These are phyloP conservation scores for Melozone crissalis DNA, from an alignment of 2,113 vertebrate genomes.

Conservation along the genomic window DNA sequence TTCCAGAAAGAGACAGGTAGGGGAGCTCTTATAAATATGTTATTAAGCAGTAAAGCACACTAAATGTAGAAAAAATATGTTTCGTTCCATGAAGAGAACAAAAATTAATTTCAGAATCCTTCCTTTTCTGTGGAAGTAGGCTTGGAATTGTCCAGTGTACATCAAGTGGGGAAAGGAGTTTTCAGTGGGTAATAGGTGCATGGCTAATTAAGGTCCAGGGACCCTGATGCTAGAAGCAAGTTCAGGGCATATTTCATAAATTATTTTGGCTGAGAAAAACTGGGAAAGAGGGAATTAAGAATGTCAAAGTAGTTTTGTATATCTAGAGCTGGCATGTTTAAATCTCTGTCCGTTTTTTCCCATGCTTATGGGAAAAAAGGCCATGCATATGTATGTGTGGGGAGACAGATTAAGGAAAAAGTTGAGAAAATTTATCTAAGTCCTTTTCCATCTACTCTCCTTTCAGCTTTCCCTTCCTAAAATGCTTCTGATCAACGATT, in stretches of 20 bases:
- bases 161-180: background rate
- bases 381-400: too few species aligned
- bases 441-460: background rate
- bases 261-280: background rate
- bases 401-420: background rate
- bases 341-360: background rate
- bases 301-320: background rate
- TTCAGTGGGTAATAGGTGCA: background rate
- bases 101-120: background rate
- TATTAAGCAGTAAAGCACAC: slow-evolving; percentile 49
- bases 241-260: background rate
- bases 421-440: background rate
- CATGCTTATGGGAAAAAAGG: background rate
- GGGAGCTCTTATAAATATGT: slow-evolving; percentile 63
- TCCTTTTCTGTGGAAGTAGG: background rate
- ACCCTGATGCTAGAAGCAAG: background rate
- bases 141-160: background rate
- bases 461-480: background rate
- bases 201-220: background rate
- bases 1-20: slow-evolving; percentile 64
- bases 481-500: background rate
- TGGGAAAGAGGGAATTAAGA: background rate
- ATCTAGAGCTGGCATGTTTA: background rate
- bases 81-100: background rate
- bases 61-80: background rate